A percentile compares a stretch with the other conserved stretches of the same genome.
Conservation (phyloP, 1,140 invertebrate genomes). For the Amphibalanus amphitrite region DNA sequence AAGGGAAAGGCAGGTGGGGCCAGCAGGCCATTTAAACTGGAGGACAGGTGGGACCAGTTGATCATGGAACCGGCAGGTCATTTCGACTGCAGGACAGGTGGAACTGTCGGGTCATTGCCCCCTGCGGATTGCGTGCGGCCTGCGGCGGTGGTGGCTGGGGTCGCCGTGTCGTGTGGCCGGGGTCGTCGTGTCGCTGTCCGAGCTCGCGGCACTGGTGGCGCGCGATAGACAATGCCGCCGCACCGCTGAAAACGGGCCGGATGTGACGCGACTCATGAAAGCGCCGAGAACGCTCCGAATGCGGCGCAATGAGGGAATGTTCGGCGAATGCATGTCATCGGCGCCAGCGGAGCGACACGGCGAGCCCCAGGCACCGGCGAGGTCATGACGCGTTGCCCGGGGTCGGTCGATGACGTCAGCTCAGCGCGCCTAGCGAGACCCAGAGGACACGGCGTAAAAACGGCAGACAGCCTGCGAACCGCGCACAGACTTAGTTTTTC, state of each 20-base stretch:
- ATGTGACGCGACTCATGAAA: not conserved
- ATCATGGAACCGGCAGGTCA: too few relatives aligned
- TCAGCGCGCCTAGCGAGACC: too few relatives aligned
- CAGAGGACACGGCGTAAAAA: not conserved
- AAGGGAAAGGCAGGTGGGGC: too few relatives aligned
- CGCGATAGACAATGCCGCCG: not conserved
- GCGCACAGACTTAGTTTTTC: not conserved
- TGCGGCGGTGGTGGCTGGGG: too few relatives aligned
- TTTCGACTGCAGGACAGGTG: not conserved
- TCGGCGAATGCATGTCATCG: not conserved
- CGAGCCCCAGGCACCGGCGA: too few relatives aligned
- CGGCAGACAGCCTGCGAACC: not conserved
- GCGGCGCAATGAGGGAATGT: not conserved
- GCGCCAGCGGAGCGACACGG: too few relatives aligned
- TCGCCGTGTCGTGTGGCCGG: not conserved
- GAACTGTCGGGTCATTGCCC: not conserved
- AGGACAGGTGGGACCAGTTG: too few relatives aligned
- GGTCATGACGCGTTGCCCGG: not conserved
- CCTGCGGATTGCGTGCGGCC: too few relatives aligned
- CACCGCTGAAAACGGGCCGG: not conserved
- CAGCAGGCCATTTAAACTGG: too few relatives aligned
- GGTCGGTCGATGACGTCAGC: too few relatives aligned
- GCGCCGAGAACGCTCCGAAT: not conserved
- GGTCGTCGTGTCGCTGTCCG: too few relatives aligned
- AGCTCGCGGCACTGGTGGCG: too few relatives aligned